phyloP scores from a whole-genome alignment of 1,140 invertebrate genomes.

The Pemphigus obesinymphae region DNA sequence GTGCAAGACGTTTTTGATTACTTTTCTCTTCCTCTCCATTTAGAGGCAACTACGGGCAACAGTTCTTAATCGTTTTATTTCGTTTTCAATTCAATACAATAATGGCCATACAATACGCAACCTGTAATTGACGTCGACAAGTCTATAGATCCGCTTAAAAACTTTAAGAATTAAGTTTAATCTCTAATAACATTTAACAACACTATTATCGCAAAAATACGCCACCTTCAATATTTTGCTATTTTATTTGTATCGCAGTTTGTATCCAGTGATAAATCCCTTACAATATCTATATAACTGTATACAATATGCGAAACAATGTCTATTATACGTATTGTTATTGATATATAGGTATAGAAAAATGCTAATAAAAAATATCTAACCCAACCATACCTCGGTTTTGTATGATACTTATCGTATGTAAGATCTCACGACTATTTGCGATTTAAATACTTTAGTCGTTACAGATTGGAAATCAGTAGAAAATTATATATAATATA shows the following conservation, averaged over 20 bases:
- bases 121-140: slow-evolving; percentile 7
- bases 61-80: slow-evolving; percentile 1
- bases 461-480: neutral
- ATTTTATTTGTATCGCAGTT: too few species aligned
- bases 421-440: neutral
- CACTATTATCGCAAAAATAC: neutral
- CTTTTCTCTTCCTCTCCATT: neutral
- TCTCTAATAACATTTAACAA: neutral
- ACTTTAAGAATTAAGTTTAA: neutral
- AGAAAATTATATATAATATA: neutral
- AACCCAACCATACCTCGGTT: neutral
- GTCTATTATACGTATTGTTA: too few species aligned
- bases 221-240: neutral
- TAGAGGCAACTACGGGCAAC: neutral
- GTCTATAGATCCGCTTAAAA: neutral
- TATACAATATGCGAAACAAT: too few species aligned
- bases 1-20: slow-evolving; percentile 8
- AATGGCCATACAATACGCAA: too few species aligned
- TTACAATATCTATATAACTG: too few species aligned
- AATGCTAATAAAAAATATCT: neutral
- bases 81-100: neutral
- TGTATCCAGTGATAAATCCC: too few species aligned
- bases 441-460: neutral
- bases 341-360: too few species aligned
- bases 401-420: neutral